A percentile compares a stretch with the other conserved stretches of the same genome.
Evolutionary conservation across 92 coral and sea anemone genomes (phyloP).

Genomic region (Chrysogorgia sp.): DNA sequence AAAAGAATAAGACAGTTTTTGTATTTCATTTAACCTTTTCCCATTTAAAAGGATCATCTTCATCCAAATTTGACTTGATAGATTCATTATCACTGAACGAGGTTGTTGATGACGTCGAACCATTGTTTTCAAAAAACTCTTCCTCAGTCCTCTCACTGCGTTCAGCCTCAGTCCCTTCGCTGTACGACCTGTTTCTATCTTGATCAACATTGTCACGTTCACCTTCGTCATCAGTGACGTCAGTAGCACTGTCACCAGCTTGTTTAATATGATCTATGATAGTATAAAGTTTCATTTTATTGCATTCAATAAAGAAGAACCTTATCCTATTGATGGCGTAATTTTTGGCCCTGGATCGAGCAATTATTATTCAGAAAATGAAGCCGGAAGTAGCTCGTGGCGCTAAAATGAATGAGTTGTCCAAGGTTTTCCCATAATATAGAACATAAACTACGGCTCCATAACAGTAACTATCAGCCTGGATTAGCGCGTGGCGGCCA

Average conservation of each 20-base stretch:
- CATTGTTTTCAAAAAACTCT: slow-evolving; percentile 88
- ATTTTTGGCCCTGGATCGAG: too few relatives aligned
- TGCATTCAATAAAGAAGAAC: too few relatives aligned
- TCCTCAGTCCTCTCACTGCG: slow-evolving; percentile 79
- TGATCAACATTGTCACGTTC: slow-evolving; percentile 53
- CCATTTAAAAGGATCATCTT: slow-evolving; percentile 95
- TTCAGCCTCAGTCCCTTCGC: slow-evolving; percentile 36
- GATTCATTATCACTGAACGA: slow-evolving; percentile 86
- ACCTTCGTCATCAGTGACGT: slow-evolving; percentile 47
- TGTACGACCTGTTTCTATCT: not conserved
- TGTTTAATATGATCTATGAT: not conserved
- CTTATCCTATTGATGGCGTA: too few relatives aligned
- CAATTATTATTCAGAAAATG: too few relatives aligned
- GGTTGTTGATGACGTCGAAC: slow-evolving; percentile 81
- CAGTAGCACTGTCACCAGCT: slow-evolving; percentile 21
- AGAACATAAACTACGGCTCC: too few relatives aligned
- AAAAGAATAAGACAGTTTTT: not conserved
- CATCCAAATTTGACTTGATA: slow-evolving; percentile 85
- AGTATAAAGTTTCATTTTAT: not conserved
- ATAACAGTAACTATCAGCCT: too few relatives aligned
- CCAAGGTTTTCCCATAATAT: too few relatives aligned
- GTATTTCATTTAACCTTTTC: slow-evolving; percentile 64
- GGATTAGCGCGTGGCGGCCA: too few relatives aligned
- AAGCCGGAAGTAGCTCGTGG: too few relatives aligned
- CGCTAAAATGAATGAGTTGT: too few relatives aligned